These are phyloP conservation scores for Hetaerina titia DNA, from an alignment of 2,888 invertebrate species.

Conservation along the genomic window DNA sequence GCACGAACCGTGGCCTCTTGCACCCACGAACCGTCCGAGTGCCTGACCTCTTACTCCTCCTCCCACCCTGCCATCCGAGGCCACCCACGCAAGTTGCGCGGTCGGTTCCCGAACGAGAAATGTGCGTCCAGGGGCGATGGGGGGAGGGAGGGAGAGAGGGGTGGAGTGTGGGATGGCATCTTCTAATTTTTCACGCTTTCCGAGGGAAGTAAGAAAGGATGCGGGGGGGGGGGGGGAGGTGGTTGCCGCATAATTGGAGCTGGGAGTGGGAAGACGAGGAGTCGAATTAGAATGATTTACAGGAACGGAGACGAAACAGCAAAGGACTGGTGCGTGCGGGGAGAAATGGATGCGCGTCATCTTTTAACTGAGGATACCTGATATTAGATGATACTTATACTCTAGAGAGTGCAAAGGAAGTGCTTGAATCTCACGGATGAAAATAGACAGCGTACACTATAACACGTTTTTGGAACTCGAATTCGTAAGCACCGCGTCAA, in stretches of 20 bases:
- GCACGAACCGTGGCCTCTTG: neutral
- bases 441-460: neutral
- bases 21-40: neutral
- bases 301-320: neutral
- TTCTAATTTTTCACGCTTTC: neutral
- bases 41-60: neutral
- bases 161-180: neutral
- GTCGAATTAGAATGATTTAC: neutral
- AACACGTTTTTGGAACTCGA: neutral
- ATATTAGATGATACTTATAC: too few species aligned
- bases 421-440: neutral
- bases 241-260: neutral
- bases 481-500: neutral
- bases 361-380: neutral
- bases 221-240: neutral
- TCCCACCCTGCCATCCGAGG: neutral
- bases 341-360: neutral
- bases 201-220: neutral
- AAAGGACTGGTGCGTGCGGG: neutral
- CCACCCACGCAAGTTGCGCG: slow-evolving; percentile 46
- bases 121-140: neutral
- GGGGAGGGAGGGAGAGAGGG: neutral
- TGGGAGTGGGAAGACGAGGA: neutral
- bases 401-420: too few species aligned
- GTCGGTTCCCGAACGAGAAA: slow-evolving; percentile 10